Base-by-base conservation (phyloP, 2,888 invertebrate species). In the Rhagonycha fulva region DNA sequence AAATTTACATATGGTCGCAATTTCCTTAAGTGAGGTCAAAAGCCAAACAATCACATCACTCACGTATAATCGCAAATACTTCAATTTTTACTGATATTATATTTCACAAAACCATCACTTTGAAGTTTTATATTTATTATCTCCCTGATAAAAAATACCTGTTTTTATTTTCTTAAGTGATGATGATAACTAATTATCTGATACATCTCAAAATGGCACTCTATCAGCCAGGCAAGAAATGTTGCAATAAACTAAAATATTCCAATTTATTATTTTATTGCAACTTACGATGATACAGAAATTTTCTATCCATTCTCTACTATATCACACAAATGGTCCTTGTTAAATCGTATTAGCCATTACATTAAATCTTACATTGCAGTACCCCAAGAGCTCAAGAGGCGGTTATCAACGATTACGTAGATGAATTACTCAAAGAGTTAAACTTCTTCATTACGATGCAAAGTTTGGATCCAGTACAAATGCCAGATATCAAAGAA, bases 371-470 rank as follows among this genome's bases (percentile, higher is more conserved):
- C 12, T 32, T 12, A 12, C 12, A 12, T 32, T 32, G 4, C 26
- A 74, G 74, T n/a, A 5, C 32, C 1, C 30, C 68, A 1, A 30
- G 19, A 14, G 11, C 14, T 9, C 66, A 74, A 61, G 66, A 67
- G 12, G 74, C 74, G 4, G 66, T 70, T 9, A n/a, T 74, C 9
- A 74, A 74, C 19, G 74, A 74, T 14, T 74, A 70, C 28, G 19
- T 67, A 4, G 74, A 74, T 23, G 74, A 74, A 0, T 11, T 24
- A 12, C 19, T 74, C 5, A 14, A 7, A 14, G 63, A 74, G 14
- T 70, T 74, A 14, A 61, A 66, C n/a, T 7, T n/a, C 2, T 74
- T 28, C 26, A 14, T 74, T 9, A 23, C 23, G 3, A 12, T 4
- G 11, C 23, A 61, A 14, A 5, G 32, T 9, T 19, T 63, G 3